A percentile compares a stretch with the other conserved stretches of the same genome.
Evolutionary conservation across 2,113 vertebrate species (phyloP).

Genomic region (Percopsis transmontana): DNA sequence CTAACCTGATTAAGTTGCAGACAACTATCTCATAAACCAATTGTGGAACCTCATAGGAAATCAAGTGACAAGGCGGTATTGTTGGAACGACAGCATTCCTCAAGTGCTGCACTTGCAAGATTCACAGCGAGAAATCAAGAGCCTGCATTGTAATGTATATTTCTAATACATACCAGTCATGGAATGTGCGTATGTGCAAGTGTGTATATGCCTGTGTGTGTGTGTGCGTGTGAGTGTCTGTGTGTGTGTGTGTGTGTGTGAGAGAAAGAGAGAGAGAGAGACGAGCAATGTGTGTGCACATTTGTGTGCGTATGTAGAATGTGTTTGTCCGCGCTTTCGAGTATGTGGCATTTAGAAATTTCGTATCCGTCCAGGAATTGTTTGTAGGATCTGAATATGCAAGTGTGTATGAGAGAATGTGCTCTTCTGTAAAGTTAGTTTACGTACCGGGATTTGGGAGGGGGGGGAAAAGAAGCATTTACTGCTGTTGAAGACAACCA

Average conservation of each 20-base stretch:
- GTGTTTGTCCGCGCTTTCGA: conserved; percentile 70
- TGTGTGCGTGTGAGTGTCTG: not conserved
- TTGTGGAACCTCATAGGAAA: conserved; percentile 35
- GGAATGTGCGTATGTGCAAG: conserved; percentile 41
- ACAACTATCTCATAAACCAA: conserved; percentile 53
- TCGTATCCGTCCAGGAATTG: conserved; percentile 68
- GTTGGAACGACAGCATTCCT: conserved; percentile 34
- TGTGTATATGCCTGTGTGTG: conserved; percentile 6
- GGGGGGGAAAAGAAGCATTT: conserved; percentile 67
- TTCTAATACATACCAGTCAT: conserved; percentile 62
- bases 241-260: conserved; percentile 2
- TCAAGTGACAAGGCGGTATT: conserved; percentile 10
- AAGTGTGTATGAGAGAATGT: conserved; percentile 65
- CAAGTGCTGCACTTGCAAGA: conserved; percentile 32
- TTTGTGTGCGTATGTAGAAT: conserved; percentile 61
- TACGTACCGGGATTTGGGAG: conserved; percentile 40
- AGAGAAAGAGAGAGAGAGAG: conserved; percentile 7
- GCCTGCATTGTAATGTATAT: conserved; percentile 69
- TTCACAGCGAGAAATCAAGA: conserved; percentile 27
- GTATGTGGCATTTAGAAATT: conserved; percentile 76
- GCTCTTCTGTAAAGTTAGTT: conserved; percentile 66
- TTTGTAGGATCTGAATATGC: conserved; percentile 81
- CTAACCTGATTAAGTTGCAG: conserved; percentile 49
- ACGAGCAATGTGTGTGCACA: conserved; percentile 35
- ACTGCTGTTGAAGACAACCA: conserved; percentile 68